A percentile compares a stretch with the other conserved stretches of the same genome.
These are phyloP conservation scores for Mythimna ferrago DNA, from an alignment of 2,888 invertebrate genomes.

Conservation along the genomic window DNA sequence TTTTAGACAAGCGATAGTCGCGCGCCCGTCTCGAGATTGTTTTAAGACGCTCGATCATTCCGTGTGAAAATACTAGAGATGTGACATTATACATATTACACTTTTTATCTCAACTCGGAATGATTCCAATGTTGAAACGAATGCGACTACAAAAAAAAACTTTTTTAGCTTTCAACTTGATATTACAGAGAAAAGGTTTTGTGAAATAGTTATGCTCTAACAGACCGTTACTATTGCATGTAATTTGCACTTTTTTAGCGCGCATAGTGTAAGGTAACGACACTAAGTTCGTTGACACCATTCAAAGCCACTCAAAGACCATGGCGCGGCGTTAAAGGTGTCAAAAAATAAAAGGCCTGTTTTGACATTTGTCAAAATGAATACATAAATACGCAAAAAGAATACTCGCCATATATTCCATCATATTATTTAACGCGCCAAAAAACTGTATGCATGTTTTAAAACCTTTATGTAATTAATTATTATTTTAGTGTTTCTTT, in stretches of 20 bases:
- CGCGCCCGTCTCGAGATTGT: slow-evolving; percentile 55
- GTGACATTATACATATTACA: slow-evolving; percentile 56
- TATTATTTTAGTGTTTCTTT: too few relatives aligned
- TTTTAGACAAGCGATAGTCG: slow-evolving; percentile 74
- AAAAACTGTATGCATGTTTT: too few relatives aligned
- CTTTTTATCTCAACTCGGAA: slow-evolving; percentile 49
- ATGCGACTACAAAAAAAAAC: slow-evolving; percentile 36
- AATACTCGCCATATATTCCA: too few relatives aligned
- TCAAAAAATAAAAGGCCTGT: too few relatives aligned
- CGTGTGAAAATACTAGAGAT: slow-evolving; percentile 63
- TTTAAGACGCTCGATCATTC: slow-evolving; percentile 57
- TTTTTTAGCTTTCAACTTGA: slow-evolving; percentile 44
- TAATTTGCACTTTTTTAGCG: slow-evolving; percentile 51
- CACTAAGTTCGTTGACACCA: slow-evolving; percentile 54
- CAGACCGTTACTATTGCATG: slow-evolving; percentile 53
- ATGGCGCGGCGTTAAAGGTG: background rate
- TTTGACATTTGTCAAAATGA: too few relatives aligned
- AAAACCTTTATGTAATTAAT: too few relatives aligned
- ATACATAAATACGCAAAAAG: too few relatives aligned
- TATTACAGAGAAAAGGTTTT: slow-evolving; percentile 22
- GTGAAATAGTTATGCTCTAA: slow-evolving; percentile 55
- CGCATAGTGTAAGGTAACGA: slow-evolving; percentile 41
- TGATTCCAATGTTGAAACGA: slow-evolving; percentile 29
- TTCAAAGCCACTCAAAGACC: slow-evolving; percentile 21
- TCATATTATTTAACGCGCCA: too few relatives aligned